These are phyloP conservation scores for Mus pahari DNA, from an alignment of 2,113 vertebrate genomes.

Conservation along the genomic window DNA sequence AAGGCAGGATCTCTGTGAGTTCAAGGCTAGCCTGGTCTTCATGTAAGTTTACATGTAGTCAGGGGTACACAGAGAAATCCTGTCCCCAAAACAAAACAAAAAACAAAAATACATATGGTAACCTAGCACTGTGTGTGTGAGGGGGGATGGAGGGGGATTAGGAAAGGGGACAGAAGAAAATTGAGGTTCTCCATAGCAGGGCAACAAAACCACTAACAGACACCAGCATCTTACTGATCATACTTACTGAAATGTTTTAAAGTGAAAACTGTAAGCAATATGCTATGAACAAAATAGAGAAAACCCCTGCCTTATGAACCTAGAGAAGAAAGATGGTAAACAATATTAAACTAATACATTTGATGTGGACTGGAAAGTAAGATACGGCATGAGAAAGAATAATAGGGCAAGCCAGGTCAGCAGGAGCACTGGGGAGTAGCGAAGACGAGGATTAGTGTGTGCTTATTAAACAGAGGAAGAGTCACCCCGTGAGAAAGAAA, in stretches of 20 bases:
- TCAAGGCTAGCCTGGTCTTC: background rate
- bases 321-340: constrained; percentile 13
- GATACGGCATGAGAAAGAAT: background rate
- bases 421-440: background rate
- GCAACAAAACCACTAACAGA: background rate
- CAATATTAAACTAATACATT: background rate
- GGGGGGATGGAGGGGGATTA: no score
- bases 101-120: background rate
- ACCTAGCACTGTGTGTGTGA: background rate
- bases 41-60: background rate
- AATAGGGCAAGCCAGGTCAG: background rate
- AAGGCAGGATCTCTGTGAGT: background rate
- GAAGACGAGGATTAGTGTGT: background rate
- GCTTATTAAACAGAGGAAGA: background rate
- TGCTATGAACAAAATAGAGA: background rate
- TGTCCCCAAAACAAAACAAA: background rate
- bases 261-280: background rate
- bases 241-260: background rate
- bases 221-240: background rate
- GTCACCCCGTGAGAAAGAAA: background rate
- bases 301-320: background rate
- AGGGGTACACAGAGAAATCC: background rate
- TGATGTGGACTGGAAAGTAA: background rate
- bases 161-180: background rate
- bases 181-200: background rate